A percentile compares a stretch with the other conserved stretches of the same genome.
Evolutionary conservation across 2,113 vertebrate genomes (phyloP).

Genomic region (Ciconia maguari): DNA sequence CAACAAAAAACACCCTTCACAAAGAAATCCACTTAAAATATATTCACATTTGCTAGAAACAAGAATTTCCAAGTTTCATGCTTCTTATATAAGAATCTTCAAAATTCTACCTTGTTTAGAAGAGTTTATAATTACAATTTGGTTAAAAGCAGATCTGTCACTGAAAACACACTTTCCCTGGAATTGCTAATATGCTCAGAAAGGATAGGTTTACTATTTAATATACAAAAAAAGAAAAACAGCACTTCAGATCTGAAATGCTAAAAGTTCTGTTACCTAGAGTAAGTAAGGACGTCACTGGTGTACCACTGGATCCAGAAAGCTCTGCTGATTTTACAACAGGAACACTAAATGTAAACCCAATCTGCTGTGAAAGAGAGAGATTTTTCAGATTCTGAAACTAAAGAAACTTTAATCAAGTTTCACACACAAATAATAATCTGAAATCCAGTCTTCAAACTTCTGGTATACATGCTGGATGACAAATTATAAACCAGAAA

Average conservation of each 20-base stretch:
- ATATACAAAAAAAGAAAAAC: background rate
- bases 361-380: conserved; percentile 50
- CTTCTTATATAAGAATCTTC: background rate
- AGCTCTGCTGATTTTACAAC: conserved; percentile 81
- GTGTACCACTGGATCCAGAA: conserved; percentile 75
- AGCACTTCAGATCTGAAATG: background rate
- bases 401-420: background rate
- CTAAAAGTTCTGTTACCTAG: conserved; percentile 70
- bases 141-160: background rate
- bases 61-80: background rate
- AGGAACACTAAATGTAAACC: conserved; percentile 95
- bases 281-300: conserved; percentile 61
- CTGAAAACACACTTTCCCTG: background rate
- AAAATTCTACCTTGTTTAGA: background rate
- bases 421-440: background rate
- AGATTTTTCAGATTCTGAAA: background rate
- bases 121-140: background rate
- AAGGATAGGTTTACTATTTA: background rate
- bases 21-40: background rate
- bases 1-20: background rate
- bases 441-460: background rate
- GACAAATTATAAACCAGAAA: background rate
- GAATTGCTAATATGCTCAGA: background rate
- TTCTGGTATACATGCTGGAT: background rate
- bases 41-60: background rate